Evolutionary conservation across 2,113 vertebrate species (phyloP), one percentile per base, ranked within the genome.

Genomic region (Galemys pyrenaicus): DNA sequence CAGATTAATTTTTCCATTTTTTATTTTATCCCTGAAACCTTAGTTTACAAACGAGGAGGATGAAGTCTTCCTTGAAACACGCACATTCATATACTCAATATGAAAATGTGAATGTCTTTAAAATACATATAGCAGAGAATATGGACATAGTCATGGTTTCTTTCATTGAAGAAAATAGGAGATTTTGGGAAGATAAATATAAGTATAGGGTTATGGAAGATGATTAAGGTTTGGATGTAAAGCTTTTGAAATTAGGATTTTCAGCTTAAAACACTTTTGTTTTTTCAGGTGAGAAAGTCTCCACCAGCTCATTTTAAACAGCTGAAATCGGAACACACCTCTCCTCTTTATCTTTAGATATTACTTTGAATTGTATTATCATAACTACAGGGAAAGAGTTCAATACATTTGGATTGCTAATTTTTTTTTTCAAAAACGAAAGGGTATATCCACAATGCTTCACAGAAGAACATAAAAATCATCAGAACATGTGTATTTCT

Each of bases 1-100:
- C 37, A 96, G 78, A 95, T 86, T 93, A 6, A 51, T 73, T 39
- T 93, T 97, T 94, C 51, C 46, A 90, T 30, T 65, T 89, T 89
- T 35, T 39, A 44, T 92, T 92, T 41, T 97, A 62, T 87, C 44
- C 54, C 78, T 95, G n/a, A 39, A 81, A 51, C 19, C 2, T 94
- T 93, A 58, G 4, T 77, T 95, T 86, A 71, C 5, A 70, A 91
- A 54, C n/a, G 89, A 73, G 0, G 64, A 28, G 2, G 20, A 3
- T 58, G 4, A 85, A 91, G 20, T 82, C 51, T 90, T 60, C 8
- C 49, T 49, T 56, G 39, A 95, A 44, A 92, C 12, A 39, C 9
- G 85, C 26, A 64, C 20, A n/a, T 16, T 8, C 4, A 58, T 12
- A 24, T 5, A 71, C 17, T 64, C 22, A 60, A 10, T n/a, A 1